Evolutionary conservation across 35 echinoderm and acorn worm species (phyloP).

Genomic region (Ophiothrix spiculata): DNA sequence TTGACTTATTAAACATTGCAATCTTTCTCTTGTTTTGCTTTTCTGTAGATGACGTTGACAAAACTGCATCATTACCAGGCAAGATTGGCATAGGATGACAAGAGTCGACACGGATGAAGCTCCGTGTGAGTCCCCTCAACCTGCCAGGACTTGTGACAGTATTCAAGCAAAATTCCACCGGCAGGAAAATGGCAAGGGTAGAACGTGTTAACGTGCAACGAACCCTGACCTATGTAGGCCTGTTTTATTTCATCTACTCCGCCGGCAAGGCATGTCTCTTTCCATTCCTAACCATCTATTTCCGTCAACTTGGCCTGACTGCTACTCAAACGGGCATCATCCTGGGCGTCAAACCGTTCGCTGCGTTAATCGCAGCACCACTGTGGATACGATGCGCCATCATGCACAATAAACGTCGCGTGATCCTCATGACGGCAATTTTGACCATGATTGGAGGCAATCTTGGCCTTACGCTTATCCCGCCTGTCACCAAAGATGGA

Average conservation of each 20-base stretch:
- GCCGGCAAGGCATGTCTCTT: slow-evolving; percentile 70
- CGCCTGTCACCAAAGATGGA: slow-evolving; percentile 40
- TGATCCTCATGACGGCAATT: slow-evolving; percentile 60
- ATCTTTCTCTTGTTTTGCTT: too few species aligned
- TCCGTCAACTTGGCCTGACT: slow-evolving; percentile 80
- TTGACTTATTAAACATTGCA: too few species aligned
- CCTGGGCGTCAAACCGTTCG: slow-evolving; percentile 51
- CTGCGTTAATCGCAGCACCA: slow-evolving; percentile 45
- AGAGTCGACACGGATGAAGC: too few species aligned
- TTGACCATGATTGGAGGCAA: slow-evolving; percentile 40
- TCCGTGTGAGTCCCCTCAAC: too few species aligned
- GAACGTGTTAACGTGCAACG: slow-evolving; percentile 47
- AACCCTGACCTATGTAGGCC: slow-evolving; percentile 20
- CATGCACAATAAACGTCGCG: slow-evolving; percentile 45
- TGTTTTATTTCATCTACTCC: slow-evolving; percentile 41
- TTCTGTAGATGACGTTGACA: too few species aligned
- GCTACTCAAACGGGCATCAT: slow-evolving; percentile 67
- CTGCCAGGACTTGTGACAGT: too few species aligned
- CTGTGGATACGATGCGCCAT: slow-evolving; percentile 50
- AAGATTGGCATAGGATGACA: too few species aligned
- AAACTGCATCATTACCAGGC: too few species aligned
- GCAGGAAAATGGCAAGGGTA: slow-evolving; percentile 43
- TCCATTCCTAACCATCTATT: slow-evolving; percentile 79
- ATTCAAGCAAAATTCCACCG: too few species aligned
- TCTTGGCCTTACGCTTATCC: slow-evolving; percentile 61